Evolutionary conservation across 2,113 vertebrate species (phyloP), one percentile per base, ranked within the genome.

Genomic region (Colaptes auratus): DNA sequence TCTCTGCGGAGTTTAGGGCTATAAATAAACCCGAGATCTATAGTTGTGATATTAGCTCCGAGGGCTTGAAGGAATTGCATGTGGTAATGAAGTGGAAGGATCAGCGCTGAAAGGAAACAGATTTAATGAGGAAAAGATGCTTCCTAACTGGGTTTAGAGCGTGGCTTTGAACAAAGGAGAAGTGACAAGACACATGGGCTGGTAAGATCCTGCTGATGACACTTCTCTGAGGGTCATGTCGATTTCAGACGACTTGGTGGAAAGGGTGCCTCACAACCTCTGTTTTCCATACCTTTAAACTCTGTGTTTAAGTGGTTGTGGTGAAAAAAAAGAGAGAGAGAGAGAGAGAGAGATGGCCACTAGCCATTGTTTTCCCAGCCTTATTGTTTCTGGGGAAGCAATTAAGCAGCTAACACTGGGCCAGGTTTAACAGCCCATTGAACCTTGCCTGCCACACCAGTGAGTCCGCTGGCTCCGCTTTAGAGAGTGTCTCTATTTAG

Each of bases 1-100:
- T 81, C 95, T 94, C 95, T 83, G 95, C 82, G 5, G 91, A 94
- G 87, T 96, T 96, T 3, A 16, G 91, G 75, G 95, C 97, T 98
- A 98, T 97, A 98, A 98, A 98, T 98, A 97, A 92, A 70, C 90
- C 94, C 65, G 17, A 91, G 96, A 95, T 97, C 93, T 91, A 88
- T 80, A 73, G 42, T 81, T 95, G 91, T 18, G 67, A 91, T 90
- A 92, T 89, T 96, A 95, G 93, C 9, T 42, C 73, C 59, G 92
- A 95, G 83, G 93, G 86, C 87, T 93, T 94, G 23, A 21, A 20
- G 72, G 48, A 88, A 89, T 71, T 1, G 85, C 91, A 36, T 71
- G 63, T 27, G 81, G 91, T 89, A 92, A 89, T 65, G 79, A 44
- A 88, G 42, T 35, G 65, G 91, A 91, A 60, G 42, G 91, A 75